Conservation (phyloP, 2,113 vertebrate genomes). For the Coptodon bakossiorum region DNA sequence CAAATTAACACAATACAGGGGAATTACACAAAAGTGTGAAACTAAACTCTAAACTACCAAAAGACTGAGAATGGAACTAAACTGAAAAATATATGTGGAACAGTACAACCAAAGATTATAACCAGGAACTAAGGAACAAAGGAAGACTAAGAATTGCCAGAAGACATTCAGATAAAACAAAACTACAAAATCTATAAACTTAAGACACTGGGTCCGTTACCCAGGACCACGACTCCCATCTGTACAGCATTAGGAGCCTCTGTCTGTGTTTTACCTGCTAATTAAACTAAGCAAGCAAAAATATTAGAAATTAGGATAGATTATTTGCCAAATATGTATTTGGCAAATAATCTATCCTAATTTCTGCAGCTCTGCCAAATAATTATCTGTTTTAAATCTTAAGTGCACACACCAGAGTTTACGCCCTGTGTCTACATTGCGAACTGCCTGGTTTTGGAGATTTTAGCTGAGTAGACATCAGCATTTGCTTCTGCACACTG, state of each 20-base stretch:
- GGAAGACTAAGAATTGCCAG: neutral
- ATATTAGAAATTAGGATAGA: neutral
- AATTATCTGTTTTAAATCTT: neutral
- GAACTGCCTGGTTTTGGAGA: neutral
- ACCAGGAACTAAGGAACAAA: neutral
- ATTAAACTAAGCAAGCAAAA: neutral
- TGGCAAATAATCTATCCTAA: neutral
- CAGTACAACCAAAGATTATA: neutral
- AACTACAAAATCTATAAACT: neutral
- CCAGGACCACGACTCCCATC: neutral
- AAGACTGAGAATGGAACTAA: neutral
- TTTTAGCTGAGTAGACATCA: neutral
- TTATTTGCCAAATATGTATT: neutral
- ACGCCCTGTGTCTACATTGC: accelerated
- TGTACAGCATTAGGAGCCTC: accelerated
- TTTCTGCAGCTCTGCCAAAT: neutral
- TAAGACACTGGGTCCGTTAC: neutral
- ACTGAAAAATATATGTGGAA: neutral
- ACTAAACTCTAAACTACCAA: accelerated
- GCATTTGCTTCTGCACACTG: neutral
- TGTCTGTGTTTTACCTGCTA: neutral
- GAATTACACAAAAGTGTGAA: neutral
- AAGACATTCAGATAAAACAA: neutral
- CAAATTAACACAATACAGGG: neutral
- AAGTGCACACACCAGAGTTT: neutral